Conservation (phyloP, 2,113 vertebrate species). For the Turnix velox region DNA sequence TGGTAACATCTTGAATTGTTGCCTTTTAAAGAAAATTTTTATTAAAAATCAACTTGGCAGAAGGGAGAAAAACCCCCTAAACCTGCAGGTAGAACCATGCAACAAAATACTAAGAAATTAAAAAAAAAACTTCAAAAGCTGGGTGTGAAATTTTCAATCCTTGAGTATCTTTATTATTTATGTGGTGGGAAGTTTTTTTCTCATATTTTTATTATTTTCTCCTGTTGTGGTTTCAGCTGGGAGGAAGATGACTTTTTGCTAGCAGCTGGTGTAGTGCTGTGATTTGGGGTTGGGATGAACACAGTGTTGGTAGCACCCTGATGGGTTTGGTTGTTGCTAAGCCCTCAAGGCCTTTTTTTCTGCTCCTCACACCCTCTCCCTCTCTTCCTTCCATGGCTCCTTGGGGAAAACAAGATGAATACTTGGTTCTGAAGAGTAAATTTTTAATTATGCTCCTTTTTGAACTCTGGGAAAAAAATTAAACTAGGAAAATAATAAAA, state of each 20-base stretch:
- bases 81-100: background rate
- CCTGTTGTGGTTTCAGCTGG: background rate
- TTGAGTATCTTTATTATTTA: conserved; percentile 62
- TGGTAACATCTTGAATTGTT: conserved; percentile 8
- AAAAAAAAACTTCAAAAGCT: conserved; percentile 61
- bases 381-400: background rate
- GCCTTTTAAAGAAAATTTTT: conserved; percentile 13
- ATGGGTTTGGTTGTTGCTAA: background rate
- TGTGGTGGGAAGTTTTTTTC: background rate
- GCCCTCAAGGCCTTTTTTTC: background rate
- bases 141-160: conserved; percentile 39
- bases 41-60: conserved; percentile 21
- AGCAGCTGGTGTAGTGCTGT: background rate
- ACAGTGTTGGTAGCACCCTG: background rate
- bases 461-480: conserved; percentile 22
- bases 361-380: background rate
- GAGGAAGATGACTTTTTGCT: background rate
- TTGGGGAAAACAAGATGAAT: conserved; percentile 35
- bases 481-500: background rate
- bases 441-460: conserved; percentile 51
- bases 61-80: background rate
- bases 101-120: conserved; percentile 16
- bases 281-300: background rate
- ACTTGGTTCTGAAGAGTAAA: conserved; percentile 32
- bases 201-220: background rate